These are phyloP conservation scores for Plodia interpunctella DNA, from an alignment of 1,140 invertebrate species.

Conservation along the genomic window DNA sequence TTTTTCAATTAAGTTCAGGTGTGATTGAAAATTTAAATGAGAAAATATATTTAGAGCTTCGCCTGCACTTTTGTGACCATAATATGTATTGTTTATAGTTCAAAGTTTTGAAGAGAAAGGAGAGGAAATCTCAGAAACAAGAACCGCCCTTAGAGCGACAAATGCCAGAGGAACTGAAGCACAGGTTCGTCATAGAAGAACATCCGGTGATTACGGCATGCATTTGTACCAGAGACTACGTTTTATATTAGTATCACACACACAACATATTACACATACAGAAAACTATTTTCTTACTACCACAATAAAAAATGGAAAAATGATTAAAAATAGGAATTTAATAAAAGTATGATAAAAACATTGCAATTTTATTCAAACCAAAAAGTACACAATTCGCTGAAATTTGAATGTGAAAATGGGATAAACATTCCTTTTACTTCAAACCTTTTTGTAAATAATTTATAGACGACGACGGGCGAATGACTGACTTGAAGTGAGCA, in stretches of 20 bases:
- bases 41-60: too few relatives aligned
- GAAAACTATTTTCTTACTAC: slow-evolving; percentile 1
- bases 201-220: slow-evolving; percentile 45
- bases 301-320: neutral
- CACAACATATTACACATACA: neutral
- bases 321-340: neutral
- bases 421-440: too few relatives aligned
- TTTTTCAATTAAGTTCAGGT: too few relatives aligned
- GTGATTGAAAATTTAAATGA: too few relatives aligned
- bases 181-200: slow-evolving; percentile 42
- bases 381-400: too few relatives aligned
- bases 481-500: too few relatives aligned
- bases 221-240: slow-evolving; percentile 39
- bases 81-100: slow-evolving; percentile 34
- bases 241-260: neutral
- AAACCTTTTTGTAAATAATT: too few relatives aligned
- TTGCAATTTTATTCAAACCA: neutral
- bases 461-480: too few relatives aligned
- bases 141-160: slow-evolving; percentile 25
- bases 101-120: slow-evolving; percentile 43
- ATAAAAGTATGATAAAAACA: neutral
- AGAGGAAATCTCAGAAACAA: slow-evolving; percentile 24
- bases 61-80: too few relatives aligned
- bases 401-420: too few relatives aligned
- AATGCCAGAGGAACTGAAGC: slow-evolving; percentile 37